Conservation (phyloP, 2,888 invertebrate genomes). For the Lithophane leautieri region DNA sequence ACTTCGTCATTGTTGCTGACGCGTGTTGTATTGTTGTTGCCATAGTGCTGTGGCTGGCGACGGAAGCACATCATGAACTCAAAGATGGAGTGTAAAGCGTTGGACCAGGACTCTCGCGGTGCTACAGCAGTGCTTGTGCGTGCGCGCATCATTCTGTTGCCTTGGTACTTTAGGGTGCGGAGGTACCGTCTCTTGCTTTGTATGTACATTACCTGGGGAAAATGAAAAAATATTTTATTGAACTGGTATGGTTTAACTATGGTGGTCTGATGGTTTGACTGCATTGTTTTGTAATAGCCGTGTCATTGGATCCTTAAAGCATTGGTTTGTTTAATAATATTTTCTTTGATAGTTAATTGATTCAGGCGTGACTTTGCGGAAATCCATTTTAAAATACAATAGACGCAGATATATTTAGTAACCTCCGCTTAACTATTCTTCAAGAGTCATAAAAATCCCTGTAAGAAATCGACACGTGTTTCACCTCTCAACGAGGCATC, state of each 20-base stretch:
- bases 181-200: slow-evolving; percentile 89
- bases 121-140: slow-evolving; percentile 65
- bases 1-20: slow-evolving; percentile 82
- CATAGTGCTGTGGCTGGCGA: slow-evolving; percentile 71
- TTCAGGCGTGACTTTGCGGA: no score
- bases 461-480: no score
- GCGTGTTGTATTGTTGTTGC: slow-evolving; percentile 81
- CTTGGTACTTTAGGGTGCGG: slow-evolving; percentile 88
- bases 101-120: slow-evolving; percentile 73
- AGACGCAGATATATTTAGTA: no score
- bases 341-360: no score
- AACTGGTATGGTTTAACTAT: neutral
- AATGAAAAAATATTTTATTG: neutral
- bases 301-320: neutral
- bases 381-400: no score
- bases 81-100: slow-evolving; percentile 75
- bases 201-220: slow-evolving; percentile 85
- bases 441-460: no score
- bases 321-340: neutral
- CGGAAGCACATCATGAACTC: slow-evolving; percentile 85
- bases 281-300: neutral
- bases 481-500: no score
- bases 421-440: no score
- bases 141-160: slow-evolving; percentile 83
- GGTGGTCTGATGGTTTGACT: neutral